These are phyloP conservation scores for Phrynosoma blainvillii DNA, from an alignment of 2,113 vertebrate species.

Conservation along the genomic window DNA sequence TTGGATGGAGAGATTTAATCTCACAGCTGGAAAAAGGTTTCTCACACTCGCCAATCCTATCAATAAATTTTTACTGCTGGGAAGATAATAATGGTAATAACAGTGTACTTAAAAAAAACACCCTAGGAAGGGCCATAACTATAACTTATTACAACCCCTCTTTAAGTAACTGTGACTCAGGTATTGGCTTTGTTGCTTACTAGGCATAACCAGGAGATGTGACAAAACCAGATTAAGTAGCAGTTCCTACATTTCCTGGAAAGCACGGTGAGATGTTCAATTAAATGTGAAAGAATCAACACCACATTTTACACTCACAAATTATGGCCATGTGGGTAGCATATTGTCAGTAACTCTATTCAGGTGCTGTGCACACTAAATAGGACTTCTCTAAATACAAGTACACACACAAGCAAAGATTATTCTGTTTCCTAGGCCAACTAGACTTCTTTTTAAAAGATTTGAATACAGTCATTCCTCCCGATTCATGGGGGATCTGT, in stretches of 20 bases:
- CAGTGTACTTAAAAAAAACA: slow-evolving; percentile 61
- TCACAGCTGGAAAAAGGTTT: slow-evolving; percentile 45
- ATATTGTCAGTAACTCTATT: neutral
- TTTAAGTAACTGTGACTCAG: slow-evolving; percentile 67
- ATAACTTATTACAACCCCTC: slow-evolving; percentile 72
- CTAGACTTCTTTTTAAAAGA: neutral
- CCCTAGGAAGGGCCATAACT: slow-evolving; percentile 74
- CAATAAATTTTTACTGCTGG: slow-evolving; percentile 77
- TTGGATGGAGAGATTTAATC: slow-evolving; percentile 57
- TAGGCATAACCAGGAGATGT: slow-evolving; percentile 21
- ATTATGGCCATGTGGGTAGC: neutral
- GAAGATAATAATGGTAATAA: slow-evolving; percentile 79
- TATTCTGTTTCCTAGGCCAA: neutral
- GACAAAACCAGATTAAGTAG: slow-evolving; percentile 43
- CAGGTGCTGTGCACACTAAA: neutral
- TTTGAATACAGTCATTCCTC: neutral
- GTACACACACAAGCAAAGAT: neutral
- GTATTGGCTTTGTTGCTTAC: slow-evolving; percentile 59
- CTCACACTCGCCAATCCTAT: slow-evolving; percentile 62
- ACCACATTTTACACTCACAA: neutral
- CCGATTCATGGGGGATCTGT: too few relatives aligned
- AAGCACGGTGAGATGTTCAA: neutral
- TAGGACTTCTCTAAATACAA: neutral
- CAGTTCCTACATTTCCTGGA: neutral
- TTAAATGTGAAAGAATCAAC: neutral